Percentiles rank a stretch among this genome's conserved stretches.
phyloP scores from a whole-genome alignment of 2,113 vertebrate genomes.

The Plecturocebus donacophilus region DNA sequence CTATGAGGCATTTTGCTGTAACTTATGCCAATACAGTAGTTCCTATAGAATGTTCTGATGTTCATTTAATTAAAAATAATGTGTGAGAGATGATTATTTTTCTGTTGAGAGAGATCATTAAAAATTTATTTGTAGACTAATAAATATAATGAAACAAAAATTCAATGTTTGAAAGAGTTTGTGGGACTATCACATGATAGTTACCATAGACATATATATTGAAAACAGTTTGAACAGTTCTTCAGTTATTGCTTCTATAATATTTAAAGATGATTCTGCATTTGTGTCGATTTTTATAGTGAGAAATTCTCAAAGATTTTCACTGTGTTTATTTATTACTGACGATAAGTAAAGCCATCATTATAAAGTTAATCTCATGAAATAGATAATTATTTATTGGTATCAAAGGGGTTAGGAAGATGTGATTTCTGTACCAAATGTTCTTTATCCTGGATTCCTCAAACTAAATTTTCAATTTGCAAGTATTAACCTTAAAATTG shows the following conservation, averaged over 20 bases:
- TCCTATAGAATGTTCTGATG: constrained; percentile 34
- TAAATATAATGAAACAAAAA: constrained; percentile 42
- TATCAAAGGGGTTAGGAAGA: not conserved
- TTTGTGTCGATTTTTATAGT: not conserved
- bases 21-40: constrained; percentile 34
- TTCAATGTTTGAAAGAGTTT: not conserved
- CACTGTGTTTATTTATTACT: not conserved
- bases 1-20: constrained; percentile 36
- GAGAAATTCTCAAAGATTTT: not conserved
- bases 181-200: not conserved
- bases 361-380: not conserved
- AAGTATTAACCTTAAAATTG: not conserved
- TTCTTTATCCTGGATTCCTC: not conserved
- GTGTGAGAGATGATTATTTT: constrained; percentile 33
- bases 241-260: constrained; percentile 36
- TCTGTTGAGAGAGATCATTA: constrained; percentile 17
- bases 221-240: not conserved
- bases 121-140: constrained; percentile 7
- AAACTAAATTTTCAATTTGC: not conserved
- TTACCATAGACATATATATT: not conserved
- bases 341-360: not conserved
- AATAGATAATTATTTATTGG: not conserved
- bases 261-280: not conserved
- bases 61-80: constrained; percentile 66
- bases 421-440: not conserved